Evolutionary conservation across 2,113 vertebrate genomes (phyloP).

Genomic region (Mixornis gularis): DNA sequence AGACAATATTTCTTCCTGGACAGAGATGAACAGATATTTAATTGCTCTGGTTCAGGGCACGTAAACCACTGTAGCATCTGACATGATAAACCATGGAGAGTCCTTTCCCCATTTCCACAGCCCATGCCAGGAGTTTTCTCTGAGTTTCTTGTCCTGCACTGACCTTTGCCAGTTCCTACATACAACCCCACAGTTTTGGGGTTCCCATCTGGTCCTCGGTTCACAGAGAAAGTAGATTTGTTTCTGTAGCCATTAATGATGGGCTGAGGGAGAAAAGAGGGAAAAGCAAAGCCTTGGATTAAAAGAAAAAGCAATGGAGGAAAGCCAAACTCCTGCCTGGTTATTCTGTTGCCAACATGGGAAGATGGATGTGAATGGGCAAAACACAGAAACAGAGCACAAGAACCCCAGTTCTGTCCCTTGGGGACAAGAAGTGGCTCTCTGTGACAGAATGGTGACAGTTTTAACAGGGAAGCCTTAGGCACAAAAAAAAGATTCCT

Average conservation of each 20-base stretch:
- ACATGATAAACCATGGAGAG: not conserved
- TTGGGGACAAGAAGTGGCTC: not conserved
- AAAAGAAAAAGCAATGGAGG: not conserved
- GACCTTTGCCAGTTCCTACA: slow-evolving; percentile 72
- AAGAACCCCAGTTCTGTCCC: not conserved
- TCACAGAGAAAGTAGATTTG: slow-evolving; percentile 87
- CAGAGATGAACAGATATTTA: not conserved
- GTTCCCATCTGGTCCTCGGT: slow-evolving; percentile 80
- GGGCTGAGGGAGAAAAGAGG: slow-evolving; percentile 52
- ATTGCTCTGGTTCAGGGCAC: not conserved
- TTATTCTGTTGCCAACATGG: not conserved
- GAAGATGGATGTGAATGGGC: not conserved
- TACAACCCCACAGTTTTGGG: slow-evolving; percentile 83
- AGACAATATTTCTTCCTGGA: slow-evolving; percentile 72
- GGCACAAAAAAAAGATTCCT: not conserved
- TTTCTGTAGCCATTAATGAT: slow-evolving; percentile 78
- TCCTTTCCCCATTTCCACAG: not conserved
- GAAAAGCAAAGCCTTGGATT: not conserved
- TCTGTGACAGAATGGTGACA: not conserved
- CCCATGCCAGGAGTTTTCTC: not conserved
- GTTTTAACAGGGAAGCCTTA: not conserved
- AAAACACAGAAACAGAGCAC: accelerated
- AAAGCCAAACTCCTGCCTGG: not conserved
- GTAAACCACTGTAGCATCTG: not conserved
- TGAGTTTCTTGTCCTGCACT: not conserved